Percentiles rank a stretch among this genome's conserved stretches.
Conservation (phyloP, 2,888 invertebrate genomes). For the Acrobasis suavella region DNA sequence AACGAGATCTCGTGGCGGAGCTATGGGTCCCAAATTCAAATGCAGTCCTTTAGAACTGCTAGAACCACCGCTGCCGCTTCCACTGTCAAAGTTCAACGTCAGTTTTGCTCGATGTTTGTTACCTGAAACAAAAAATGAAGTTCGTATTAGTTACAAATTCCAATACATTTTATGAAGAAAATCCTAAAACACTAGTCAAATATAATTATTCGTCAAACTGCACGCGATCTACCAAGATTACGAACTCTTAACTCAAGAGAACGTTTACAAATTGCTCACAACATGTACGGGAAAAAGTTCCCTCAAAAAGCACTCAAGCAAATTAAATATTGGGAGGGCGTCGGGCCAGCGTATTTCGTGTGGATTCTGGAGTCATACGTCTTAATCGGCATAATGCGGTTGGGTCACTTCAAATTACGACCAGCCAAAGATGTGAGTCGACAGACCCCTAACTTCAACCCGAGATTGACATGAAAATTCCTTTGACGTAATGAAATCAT, state of each 20-base stretch:
- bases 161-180: not conserved
- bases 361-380: conserved; percentile 71
- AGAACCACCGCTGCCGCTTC: conserved; percentile 73
- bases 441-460: conserved; percentile 63
- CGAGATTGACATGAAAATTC: conserved; percentile 60
- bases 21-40: conserved; percentile 86
- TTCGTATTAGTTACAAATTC: not conserved
- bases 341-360: conserved; percentile 60
- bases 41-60: conserved; percentile 83
- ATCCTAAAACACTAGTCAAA: conserved; percentile 31
- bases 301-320: conserved; percentile 78
- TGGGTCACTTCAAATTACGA: conserved; percentile 69
- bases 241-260: conserved; percentile 69
- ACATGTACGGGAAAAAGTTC: conserved; percentile 70
- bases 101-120: conserved; percentile 86
- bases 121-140: conserved; percentile 57
- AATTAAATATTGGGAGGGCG: conserved; percentile 78
- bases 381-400: conserved; percentile 79
- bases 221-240: conserved; percentile 53
- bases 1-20: conserved; percentile 88
- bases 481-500: conserved; percentile 40
- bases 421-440: conserved; percentile 57
- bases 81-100: conserved; percentile 87
- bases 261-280: conserved; percentile 76
- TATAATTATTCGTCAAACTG: conserved; percentile 52